Evolutionary conservation across 2,888 invertebrate genomes (phyloP).

Genomic region (Ctenicera cuprea): DNA sequence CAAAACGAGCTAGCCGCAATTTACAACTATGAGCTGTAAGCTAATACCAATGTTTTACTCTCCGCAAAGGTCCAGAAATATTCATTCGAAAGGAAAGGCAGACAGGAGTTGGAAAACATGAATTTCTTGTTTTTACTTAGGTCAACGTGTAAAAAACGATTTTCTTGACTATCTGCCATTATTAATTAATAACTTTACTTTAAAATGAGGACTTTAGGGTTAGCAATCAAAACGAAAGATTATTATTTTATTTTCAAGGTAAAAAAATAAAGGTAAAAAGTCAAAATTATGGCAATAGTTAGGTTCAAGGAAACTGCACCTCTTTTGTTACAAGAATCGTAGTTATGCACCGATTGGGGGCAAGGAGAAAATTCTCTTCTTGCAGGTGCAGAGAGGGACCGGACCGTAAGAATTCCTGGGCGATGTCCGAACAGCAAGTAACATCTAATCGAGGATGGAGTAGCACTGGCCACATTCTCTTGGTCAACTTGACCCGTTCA

Average conservation of each 20-base stretch:
- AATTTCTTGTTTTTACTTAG: neutral
- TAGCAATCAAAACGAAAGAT: too few species aligned
- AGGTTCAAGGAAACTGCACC: too few species aligned
- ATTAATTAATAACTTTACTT: too few species aligned
- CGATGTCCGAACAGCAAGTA: constrained; percentile 69
- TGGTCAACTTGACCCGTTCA: constrained; percentile 69
- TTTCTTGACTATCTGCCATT: too few species aligned
- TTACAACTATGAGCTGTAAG: constrained; percentile 38
- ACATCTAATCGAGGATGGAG: constrained; percentile 50
- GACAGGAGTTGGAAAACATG: neutral
- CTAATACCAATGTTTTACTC: neutral
- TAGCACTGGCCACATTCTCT: constrained; percentile 69
- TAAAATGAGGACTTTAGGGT: too few species aligned
- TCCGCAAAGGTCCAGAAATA: neutral
- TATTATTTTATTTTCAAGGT: too few species aligned
- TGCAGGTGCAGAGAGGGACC: constrained; percentile 62
- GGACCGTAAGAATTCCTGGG: constrained; percentile 69
- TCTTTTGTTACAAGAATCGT: neutral
- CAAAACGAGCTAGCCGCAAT: constrained; percentile 51
- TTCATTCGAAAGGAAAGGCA: neutral
- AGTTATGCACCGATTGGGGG: constrained; percentile 12
- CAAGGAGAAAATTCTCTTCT: constrained; percentile 32
- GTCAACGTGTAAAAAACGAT: too few species aligned
- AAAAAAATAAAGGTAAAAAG: too few species aligned
- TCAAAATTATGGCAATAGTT: neutral